phyloP scores from a whole-genome alignment of 2,113 vertebrate genomes.

The Salvelinus alpinus region DNA sequence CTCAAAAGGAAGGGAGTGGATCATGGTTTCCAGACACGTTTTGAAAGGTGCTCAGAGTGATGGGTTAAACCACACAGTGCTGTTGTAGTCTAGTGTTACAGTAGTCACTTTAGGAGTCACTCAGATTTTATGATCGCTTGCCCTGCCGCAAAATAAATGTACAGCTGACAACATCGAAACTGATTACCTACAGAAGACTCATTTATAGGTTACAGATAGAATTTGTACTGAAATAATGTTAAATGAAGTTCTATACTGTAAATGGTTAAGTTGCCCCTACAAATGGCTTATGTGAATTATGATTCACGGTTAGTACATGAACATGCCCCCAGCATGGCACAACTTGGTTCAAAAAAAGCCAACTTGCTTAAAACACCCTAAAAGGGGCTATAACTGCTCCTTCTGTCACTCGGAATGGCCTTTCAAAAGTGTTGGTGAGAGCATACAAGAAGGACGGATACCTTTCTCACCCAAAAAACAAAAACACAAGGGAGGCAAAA shows the following conservation, averaged over 20 bases:
- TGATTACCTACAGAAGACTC: too few relatives aligned
- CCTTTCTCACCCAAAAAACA: slow-evolving; percentile 58
- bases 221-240: too few relatives aligned
- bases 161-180: neutral
- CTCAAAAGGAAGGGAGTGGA: slow-evolving; percentile 12
- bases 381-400: neutral
- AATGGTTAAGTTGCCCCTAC: too few relatives aligned
- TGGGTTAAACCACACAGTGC: slow-evolving; percentile 21
- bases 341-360: too few relatives aligned
- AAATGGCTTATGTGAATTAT: too few relatives aligned
- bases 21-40: slow-evolving; percentile 43
- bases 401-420: slow-evolving; percentile 39
- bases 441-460: slow-evolving; percentile 18
- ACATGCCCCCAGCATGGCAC: too few relatives aligned
- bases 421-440: slow-evolving; percentile 51
- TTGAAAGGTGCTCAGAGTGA: slow-evolving; percentile 61
- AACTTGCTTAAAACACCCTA: neutral
- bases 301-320: too few relatives aligned
- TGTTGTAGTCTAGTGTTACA: neutral
- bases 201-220: too few relatives aligned
- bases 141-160: neutral
- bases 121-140: neutral
- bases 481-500: slow-evolving; percentile 60
- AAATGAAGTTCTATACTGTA: too few relatives aligned
- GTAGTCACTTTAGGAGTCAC: slow-evolving; percentile 1